Evolutionary conservation across 2,888 invertebrate species (phyloP).

Genomic region (Apamea anceps): DNA sequence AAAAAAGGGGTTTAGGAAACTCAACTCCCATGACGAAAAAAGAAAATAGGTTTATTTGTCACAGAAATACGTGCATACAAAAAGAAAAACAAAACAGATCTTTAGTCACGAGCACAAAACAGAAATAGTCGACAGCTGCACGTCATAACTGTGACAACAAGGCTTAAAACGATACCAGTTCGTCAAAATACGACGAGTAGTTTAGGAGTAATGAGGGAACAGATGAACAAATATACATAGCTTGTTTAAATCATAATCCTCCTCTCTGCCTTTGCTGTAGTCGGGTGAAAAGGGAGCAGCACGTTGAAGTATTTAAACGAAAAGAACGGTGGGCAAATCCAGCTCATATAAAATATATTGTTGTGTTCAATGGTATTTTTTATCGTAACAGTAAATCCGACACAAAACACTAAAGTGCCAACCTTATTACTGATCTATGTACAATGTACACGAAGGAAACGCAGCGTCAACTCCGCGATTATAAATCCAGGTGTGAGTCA

Average conservation of each 20-base stretch:
- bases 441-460: slow-evolving; percentile 46
- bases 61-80: neutral
- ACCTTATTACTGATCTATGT: slow-evolving; percentile 44
- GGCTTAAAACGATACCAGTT: neutral
- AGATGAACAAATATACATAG: neutral
- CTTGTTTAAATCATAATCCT: neutral
- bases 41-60: neutral
- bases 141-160: neutral
- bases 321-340: neutral
- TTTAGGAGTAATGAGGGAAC: neutral
- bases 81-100: neutral
- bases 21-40: neutral
- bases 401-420: slow-evolving; percentile 22
- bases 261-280: neutral
- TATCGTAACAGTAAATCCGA: neutral
- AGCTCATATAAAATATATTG: neutral
- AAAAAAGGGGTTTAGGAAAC: neutral
- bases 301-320: neutral
- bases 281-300: neutral
- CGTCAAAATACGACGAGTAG: neutral
- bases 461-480: slow-evolving; percentile 44
- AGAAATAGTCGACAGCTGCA: neutral
- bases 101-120: neutral
- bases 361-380: neutral
- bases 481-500: slow-evolving; percentile 60